phyloP scores from a whole-genome alignment of 1,140 invertebrate species.

The Ooceraea biroi region DNA sequence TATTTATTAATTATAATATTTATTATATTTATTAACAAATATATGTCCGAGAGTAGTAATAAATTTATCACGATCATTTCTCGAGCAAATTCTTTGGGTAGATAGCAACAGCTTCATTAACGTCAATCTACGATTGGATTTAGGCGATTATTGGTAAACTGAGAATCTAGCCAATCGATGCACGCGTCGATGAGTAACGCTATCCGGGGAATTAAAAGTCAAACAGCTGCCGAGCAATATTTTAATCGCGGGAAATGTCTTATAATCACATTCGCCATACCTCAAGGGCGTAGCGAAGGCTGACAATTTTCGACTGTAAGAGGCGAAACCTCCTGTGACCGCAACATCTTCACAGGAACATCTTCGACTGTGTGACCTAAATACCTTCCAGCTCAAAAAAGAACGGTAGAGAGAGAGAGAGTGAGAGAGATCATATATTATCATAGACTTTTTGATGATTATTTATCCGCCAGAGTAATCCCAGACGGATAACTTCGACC shows the following conservation, averaged over 20 bases:
- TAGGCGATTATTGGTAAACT: neutral
- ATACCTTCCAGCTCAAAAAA: neutral
- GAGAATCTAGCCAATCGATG: neutral
- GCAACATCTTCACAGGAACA: neutral
- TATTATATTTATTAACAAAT: no score
- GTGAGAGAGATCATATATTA: neutral
- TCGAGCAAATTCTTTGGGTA: no score
- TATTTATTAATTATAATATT: no score
- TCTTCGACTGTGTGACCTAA: neutral
- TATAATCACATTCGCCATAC: conserved; percentile 12
- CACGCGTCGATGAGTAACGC: neutral
- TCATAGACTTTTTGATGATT: neutral
- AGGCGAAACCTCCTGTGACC: neutral
- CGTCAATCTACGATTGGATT: no score
- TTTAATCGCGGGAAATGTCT: conserved; percentile 16
- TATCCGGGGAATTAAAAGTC: neutral
- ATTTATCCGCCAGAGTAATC: neutral
- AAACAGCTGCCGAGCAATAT: neutral
- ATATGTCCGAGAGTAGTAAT: no score
- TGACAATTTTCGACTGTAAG: conserved; percentile 23
- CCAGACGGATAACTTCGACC: neutral
- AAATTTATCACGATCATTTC: no score
- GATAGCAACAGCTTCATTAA: neutral
- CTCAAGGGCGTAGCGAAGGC: neutral
- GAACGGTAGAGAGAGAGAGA: no score